A percentile compares a stretch with the other conserved stretches of the same genome.
phyloP scores from a whole-genome alignment of 2,113 vertebrate species.

The Neotoma lepida region DNA sequence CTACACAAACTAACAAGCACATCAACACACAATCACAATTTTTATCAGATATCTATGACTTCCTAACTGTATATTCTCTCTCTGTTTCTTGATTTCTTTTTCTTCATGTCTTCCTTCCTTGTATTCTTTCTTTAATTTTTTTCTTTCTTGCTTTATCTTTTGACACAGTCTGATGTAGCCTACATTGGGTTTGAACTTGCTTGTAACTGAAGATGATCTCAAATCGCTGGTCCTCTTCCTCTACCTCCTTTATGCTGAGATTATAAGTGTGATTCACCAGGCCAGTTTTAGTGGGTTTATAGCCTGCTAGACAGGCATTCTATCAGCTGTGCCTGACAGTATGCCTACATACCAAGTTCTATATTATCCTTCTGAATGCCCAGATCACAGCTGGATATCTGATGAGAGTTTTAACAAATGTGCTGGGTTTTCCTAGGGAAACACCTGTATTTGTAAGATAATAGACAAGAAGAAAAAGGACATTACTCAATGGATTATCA shows the following conservation, averaged over 20 bases:
- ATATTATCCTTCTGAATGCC: slow-evolving; percentile 16
- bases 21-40: too few species aligned
- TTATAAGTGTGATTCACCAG: neutral
- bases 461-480: slow-evolving; percentile 50
- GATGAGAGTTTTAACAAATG: slow-evolving; percentile 61
- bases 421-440: slow-evolving; percentile 22
- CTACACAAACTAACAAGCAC: neutral
- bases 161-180: neutral
- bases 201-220: neutral
- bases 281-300: too few species aligned
- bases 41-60: neutral
- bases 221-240: too few species aligned
- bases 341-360: slow-evolving; percentile 36
- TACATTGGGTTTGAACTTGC: neutral
- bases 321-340: neutral
- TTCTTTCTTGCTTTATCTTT: neutral
- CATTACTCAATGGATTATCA: slow-evolving; percentile 31
- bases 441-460: slow-evolving; percentile 72
- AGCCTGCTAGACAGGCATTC: too few species aligned
- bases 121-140: neutral
- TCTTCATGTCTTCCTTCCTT: neutral
- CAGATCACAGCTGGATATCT: slow-evolving; percentile 54
- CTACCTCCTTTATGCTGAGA: too few species aligned
- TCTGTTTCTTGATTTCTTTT: neutral
- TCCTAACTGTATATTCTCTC: neutral